These are phyloP conservation scores for Bhutanitis thaidina DNA, from an alignment of 2,888 invertebrate species.

Conservation along the genomic window DNA sequence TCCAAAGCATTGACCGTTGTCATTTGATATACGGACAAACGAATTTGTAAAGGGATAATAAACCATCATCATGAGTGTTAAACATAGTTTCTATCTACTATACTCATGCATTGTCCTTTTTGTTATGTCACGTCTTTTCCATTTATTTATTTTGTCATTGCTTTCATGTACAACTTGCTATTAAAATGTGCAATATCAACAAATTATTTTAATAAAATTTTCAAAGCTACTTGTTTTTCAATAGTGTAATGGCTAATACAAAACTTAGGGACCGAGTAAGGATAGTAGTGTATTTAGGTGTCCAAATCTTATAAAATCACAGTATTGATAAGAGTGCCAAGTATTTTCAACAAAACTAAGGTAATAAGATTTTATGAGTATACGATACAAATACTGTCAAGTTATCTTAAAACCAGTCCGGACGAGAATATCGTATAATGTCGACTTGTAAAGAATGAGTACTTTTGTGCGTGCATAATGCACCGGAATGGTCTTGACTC, in stretches of 20 bases:
- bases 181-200: no score
- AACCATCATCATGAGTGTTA: background rate
- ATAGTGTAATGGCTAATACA: no score
- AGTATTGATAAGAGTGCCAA: no score
- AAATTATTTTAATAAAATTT: no score
- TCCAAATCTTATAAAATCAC: no score
- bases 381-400: no score
- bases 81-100: background rate
- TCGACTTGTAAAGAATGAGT: background rate
- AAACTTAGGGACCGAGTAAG: no score
- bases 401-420: background rate
- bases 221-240: no score
- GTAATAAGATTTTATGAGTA: no score
- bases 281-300: no score
- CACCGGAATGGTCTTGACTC: background rate
- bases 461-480: background rate
- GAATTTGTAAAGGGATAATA: background rate
- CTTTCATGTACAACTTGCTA: constrained; percentile 1
- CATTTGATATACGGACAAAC: background rate
- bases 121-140: background rate
- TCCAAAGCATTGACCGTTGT: no score
- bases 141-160: background rate
- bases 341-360: no score
- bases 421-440: background rate
- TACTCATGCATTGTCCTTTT: background rate